Evolutionary conservation across 53 echinoderm and acorn worm species (phyloP).

Genomic region (Glandiceps talaboti): DNA sequence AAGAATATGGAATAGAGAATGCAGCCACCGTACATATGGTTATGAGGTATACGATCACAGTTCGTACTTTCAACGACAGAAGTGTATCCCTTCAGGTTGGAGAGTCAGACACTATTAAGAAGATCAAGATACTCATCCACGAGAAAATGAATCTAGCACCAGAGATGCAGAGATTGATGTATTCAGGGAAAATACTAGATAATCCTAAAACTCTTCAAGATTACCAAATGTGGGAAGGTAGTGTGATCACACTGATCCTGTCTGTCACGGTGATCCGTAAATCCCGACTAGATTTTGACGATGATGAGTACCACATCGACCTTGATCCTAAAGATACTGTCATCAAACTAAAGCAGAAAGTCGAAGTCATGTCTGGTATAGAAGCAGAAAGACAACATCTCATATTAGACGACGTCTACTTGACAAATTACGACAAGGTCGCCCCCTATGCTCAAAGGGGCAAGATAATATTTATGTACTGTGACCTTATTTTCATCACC

Average conservation of each 20-base stretch:
- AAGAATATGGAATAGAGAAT: neutral
- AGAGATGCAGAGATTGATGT: neutral
- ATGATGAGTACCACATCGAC: neutral
- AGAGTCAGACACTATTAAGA: neutral
- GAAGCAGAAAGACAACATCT: neutral
- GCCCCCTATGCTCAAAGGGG: neutral
- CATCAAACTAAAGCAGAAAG: neutral
- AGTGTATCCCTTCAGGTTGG: neutral
- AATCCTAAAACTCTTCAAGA: neutral
- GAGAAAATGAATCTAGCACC: neutral
- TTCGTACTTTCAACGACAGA: neutral
- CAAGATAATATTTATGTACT: neutral
- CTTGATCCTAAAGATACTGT: neutral
- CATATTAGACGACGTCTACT: neutral
- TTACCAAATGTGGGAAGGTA: neutral
- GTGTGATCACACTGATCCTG: neutral
- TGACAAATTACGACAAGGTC: neutral
- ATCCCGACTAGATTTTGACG: neutral
- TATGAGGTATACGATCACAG: neutral
- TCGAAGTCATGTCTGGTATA: neutral
- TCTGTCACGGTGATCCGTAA: neutral
- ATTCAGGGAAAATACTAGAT: neutral
- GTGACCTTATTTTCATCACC: neutral
- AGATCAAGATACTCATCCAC: neutral
- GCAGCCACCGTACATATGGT: neutral